phyloP scores from a whole-genome alignment of 2,797 vertebrate genomes.

The Pseudopleuronectes americanus region DNA sequence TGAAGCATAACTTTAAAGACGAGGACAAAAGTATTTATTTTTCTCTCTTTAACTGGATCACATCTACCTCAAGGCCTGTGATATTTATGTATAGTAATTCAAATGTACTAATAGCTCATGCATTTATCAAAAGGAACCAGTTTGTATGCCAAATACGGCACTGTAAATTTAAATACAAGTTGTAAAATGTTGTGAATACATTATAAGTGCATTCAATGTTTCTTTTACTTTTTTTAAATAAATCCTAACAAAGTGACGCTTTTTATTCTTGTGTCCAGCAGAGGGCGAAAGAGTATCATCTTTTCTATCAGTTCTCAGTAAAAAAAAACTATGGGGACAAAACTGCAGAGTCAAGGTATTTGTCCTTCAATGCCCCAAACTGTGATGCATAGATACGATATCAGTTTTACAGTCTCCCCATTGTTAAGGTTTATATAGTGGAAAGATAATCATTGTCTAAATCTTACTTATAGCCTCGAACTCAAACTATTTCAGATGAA shows the following conservation, averaged over 20 bases:
- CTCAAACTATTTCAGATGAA: background rate
- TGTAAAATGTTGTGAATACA: slow-evolving; percentile 63
- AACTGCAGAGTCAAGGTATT: slow-evolving; percentile 4
- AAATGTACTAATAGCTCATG: slow-evolving; percentile 41
- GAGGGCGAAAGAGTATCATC: slow-evolving; percentile 15
- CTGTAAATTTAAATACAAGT: slow-evolving; percentile 26
- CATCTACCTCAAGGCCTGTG: slow-evolving; percentile 65
- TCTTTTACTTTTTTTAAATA: slow-evolving; percentile 66
- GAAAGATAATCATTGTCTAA: background rate
- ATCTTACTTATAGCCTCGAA: background rate
- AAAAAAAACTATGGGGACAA: background rate
- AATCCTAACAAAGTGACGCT: slow-evolving; percentile 43
- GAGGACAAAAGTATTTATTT: slow-evolving; percentile 33
- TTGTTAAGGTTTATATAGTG: background rate
- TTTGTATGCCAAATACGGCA: slow-evolving; percentile 21
- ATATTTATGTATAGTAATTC: slow-evolving; percentile 13
- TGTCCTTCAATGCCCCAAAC: background rate
- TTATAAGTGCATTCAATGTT: slow-evolving; percentile 32
- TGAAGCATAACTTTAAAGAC: slow-evolving; percentile 13
- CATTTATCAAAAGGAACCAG: slow-evolving; percentile 21
- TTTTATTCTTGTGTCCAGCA: slow-evolving; percentile 36
- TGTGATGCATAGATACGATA: slow-evolving; percentile 16
- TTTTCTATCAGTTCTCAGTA: background rate
- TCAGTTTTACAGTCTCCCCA: background rate
- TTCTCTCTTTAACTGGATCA: slow-evolving; percentile 19